Base-by-base conservation (phyloP, 2,888 invertebrate genomes). In the Tyria jacobaeae region DNA sequence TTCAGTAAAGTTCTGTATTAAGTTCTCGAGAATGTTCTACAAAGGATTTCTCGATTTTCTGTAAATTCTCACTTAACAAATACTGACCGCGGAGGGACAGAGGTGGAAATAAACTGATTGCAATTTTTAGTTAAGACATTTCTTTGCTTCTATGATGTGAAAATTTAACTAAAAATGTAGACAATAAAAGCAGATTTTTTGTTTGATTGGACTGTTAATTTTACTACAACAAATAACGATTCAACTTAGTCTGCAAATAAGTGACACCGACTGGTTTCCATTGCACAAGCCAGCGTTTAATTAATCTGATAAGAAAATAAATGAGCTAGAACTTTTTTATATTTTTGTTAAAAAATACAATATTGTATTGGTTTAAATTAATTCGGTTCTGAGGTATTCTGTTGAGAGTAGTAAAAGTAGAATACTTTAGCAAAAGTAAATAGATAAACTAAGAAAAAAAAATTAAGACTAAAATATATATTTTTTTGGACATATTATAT, bases 401-500 rank as follows among this genome's bases (percentile, higher is more conserved):
- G 49, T 60, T 55, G 39, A 47, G 35, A 59, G 49, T 52, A 34
- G 49, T 44, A 41, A 55, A 41, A 55, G 3, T 7, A 53, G 50
- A 64, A 62, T 69, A 64, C 12, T 41, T 39, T 55, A 59, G 61
- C 31, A 53, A 59, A 51, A 50, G 64, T 31, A 54, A 51, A 62
- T 49, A 50, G 17, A 34, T 0, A 15, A 25, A 24, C 53, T 48
- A n/a, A 51, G 34, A 57, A 59, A 60, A 71, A 58, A 51, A 35
- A 58, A 56, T 63, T 54, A 41, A 70, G 67, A 67, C 48, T 62
- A 57, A 25, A 60, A 24, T 53, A 65, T 62, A 60, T 55, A 21
- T 59, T 57, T 54, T 62, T 21, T 4, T 21, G 10, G 0, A 9
- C 55, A 31, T 56, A 48, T 60, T 68, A 64, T 64, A 52, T 47